phyloP scores from a whole-genome alignment of 2,797 vertebrate species.

The Microcaecilia unicolor region DNA sequence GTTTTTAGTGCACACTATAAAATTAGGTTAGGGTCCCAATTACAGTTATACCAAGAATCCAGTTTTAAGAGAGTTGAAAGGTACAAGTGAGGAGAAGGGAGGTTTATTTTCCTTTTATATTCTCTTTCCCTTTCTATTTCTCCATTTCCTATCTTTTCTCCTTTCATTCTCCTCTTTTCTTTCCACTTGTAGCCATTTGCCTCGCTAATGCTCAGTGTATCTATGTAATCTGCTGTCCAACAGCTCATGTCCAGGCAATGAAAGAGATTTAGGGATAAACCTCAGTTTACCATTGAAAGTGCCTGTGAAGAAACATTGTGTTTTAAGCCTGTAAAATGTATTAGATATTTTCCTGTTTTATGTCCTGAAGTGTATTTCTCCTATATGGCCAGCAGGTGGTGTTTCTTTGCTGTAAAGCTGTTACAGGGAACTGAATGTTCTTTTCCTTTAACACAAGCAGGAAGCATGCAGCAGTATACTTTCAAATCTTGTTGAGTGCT shows the following conservation, averaged over 20 bases:
- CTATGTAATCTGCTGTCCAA: neutral
- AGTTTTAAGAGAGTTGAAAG: rapidly evolving
- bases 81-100: neutral
- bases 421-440: too few relatives aligned
- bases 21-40: neutral
- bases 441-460: too few relatives aligned
- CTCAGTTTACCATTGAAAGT: neutral
- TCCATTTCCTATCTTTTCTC: neutral
- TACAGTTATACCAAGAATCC: rapidly evolving
- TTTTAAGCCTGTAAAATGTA: too few relatives aligned
- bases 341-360: too few relatives aligned
- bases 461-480: too few relatives aligned
- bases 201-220: constrained; percentile 1
- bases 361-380: too few relatives aligned
- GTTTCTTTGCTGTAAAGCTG: too few relatives aligned
- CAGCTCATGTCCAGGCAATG: neutral
- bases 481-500: too few relatives aligned
- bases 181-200: neutral
- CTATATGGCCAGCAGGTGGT: too few relatives aligned
- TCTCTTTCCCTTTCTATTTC: neutral
- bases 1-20: too few relatives aligned
- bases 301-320: too few relatives aligned
- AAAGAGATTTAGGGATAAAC: constrained; percentile 9
- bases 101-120: neutral
- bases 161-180: neutral